Base-by-base conservation (phyloP, 2,113 vertebrate species). In the Muntiacus muntjak region DNA sequence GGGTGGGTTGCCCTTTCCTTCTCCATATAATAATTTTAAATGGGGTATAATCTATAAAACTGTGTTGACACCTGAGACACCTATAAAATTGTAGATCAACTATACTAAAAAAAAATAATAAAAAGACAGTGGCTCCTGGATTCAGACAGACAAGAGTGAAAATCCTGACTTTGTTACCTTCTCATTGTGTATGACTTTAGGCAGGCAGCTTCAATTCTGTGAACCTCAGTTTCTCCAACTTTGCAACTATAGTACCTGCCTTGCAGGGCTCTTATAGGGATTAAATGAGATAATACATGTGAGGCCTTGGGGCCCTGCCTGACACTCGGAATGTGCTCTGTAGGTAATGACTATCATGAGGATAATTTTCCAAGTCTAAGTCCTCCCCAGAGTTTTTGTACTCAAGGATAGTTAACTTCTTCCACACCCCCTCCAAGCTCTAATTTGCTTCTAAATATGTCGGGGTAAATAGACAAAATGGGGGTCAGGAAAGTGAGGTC, bases 291-390 rank as follows among this genome's bases (percentile, higher is more conserved):
- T 19, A 7, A 16, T 6, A 2, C 6, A 0, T 4, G n/a, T 8
- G 52, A 45, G 89, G 74, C 40, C 7, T 1, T 0, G 26, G 58
- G 88, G 86, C 15, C 58, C 45, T 30, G 26, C 10, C 3, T 5
- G 36, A 87, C 28, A 33, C 54, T 2, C 17, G 40, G 28, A 33
- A 43, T 36, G 6, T 25, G 30, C n/a, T 43, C 64, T 33, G 0
- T 26, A 47, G 40, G 26, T 1, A 0, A 6, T 1, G 6, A 23
- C 15, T 67, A 1, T 15, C 11, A 1, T 19, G 7, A 30, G 52
- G 55, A 4, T 21, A 52, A n/a, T 26, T 71, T 78, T 36, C 55
- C 52, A 47, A 86, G 91, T 82, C 88, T 1, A 1, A 60, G 79
- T 26, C 40, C n/a, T 71, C 64, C 26, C 60, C 17, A 2, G 12